Conservation (phyloP, 2,797 vertebrate genomes). For the Lacerta viridis region DNA sequence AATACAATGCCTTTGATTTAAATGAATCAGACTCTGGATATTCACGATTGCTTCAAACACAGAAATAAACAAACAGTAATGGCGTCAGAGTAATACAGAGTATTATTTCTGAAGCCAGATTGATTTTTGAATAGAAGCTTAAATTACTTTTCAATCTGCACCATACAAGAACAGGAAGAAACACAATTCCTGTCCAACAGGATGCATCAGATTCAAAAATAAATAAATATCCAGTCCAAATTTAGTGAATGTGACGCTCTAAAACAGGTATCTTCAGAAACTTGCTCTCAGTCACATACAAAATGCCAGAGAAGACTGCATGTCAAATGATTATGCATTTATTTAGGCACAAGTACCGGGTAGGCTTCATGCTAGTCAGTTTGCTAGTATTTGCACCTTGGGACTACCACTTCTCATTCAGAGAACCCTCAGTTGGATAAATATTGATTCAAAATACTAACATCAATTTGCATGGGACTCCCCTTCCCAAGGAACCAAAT, state of each 20-base stretch:
- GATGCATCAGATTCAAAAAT: conserved; percentile 54
- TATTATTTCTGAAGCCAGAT: conserved; percentile 28
- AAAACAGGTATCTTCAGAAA: conserved; percentile 47
- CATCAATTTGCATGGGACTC: conserved; percentile 14
- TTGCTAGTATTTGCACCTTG: conserved; percentile 8
- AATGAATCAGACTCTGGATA: conserved; percentile 73
- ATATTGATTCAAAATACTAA: conserved; percentile 35
- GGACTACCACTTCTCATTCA: background rate
- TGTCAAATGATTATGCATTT: conserved; percentile 37
- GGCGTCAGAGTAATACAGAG: conserved; percentile 31
- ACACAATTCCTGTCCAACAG: conserved; percentile 48
- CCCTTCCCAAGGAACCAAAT: conserved; percentile 21
- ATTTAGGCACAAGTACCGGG: conserved; percentile 24
- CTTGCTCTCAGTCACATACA: conserved; percentile 38
- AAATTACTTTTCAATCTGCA: conserved; percentile 47
- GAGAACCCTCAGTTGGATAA: conserved; percentile 14
- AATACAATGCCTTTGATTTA: conserved; percentile 48
- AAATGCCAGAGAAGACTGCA: conserved; percentile 62
- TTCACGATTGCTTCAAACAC: conserved; percentile 65
- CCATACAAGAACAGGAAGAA: background rate
- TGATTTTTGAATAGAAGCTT: conserved; percentile 55
- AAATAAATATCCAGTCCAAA: conserved; percentile 55
- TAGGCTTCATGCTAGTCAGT: background rate
- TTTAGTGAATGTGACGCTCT: conserved; percentile 57
- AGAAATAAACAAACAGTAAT: conserved; percentile 58